A percentile compares a stretch with the other conserved stretches of the same genome.
These are phyloP conservation scores for Bombus affinis DNA, from an alignment of 1,140 invertebrate species.

Conservation along the genomic window DNA sequence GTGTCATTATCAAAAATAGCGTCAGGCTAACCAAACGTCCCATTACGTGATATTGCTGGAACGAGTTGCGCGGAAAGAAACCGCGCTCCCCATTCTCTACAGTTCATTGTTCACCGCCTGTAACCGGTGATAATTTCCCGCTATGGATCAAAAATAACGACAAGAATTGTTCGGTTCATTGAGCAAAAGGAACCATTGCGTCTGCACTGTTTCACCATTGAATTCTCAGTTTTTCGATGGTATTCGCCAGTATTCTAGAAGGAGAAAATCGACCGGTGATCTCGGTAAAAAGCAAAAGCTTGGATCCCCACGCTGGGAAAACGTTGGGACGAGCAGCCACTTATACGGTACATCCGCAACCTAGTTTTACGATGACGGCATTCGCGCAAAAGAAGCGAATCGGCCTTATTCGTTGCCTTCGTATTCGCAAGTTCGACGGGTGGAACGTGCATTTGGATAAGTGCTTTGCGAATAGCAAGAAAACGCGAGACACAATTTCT, in stretches of 20 bases:
- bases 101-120: neutral
- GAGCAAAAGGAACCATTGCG: neutral
- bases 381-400: neutral
- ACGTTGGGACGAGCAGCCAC: neutral
- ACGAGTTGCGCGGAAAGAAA: neutral
- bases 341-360: neutral
- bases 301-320: neutral
- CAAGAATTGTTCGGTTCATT: neutral
- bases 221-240: too few species aligned
- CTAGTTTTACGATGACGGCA: slow-evolving; percentile 1
- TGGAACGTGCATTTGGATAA: slow-evolving; percentile 19
- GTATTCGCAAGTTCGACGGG: neutral
- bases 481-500: slow-evolving; percentile 7
- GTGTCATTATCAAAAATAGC: slow-evolving; percentile 15
- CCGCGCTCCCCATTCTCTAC: too few species aligned
- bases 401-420: neutral
- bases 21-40: neutral
- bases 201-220: neutral
- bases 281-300: neutral
- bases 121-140: neutral
- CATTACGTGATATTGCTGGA: neutral
- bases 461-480: neutral
- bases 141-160: neutral
- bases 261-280: too few species aligned
- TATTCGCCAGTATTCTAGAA: too few species aligned